A percentile compares a stretch with the other conserved stretches of the same genome.
Conservation (phyloP, 2,797 vertebrate species). For the Paguma larvata region DNA sequence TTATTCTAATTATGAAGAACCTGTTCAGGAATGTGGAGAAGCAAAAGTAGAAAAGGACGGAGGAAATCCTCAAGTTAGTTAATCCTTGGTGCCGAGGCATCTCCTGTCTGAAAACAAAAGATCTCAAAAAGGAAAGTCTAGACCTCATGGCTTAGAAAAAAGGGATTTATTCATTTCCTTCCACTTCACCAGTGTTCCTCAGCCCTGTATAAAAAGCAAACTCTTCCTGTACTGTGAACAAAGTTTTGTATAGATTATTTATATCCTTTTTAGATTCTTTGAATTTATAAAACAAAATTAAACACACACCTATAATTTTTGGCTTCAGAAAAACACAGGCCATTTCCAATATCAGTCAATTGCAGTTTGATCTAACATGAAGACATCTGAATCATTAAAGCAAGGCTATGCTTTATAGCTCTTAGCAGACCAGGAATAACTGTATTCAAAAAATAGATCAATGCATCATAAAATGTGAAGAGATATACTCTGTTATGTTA, state of each 20-base stretch:
- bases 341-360: not conserved
- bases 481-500: not conserved
- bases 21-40: slow-evolving; percentile 4
- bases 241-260: not conserved
- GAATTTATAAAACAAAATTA: slow-evolving; percentile 35
- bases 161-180: not conserved
- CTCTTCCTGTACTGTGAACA: not conserved
- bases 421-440: not conserved
- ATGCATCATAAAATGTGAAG: not conserved
- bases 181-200: not conserved
- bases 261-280: not conserved
- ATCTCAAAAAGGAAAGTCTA: not conserved
- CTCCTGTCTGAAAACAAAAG: not conserved
- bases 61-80: slow-evolving; percentile 18
- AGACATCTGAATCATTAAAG: not conserved
- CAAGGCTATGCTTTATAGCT: not conserved
- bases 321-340: not conserved
- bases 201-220: not conserved
- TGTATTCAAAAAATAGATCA: not conserved
- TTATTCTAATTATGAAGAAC: slow-evolving; percentile 49
- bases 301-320: not conserved
- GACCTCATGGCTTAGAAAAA: not conserved
- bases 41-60: not conserved
- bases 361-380: not conserved
- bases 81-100: not conserved